Base-by-base conservation (phyloP, 2,113 vertebrate genomes). In the Acrocephalus kingi region DNA sequence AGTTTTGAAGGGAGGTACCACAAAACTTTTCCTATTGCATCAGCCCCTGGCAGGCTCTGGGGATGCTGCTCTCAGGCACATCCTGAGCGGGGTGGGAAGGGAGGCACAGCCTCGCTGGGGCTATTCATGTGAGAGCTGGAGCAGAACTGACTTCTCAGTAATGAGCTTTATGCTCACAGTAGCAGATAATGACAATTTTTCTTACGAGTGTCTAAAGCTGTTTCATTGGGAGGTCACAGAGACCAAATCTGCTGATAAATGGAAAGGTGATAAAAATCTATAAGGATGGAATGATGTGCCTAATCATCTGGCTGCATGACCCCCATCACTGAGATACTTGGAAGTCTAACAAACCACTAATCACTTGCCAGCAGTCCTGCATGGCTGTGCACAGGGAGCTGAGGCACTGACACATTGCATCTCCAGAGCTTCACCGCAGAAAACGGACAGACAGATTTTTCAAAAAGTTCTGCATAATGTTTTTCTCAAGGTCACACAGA, bases 191-290 rank as follows among this genome's bases (percentile, higher is more conserved):
- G 79, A 94, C 87, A 84, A 61, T 84, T 96, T 93, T 94, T 94
- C 93, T 91, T 83, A 71, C 1, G 11, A 84, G 48, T 90, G 55
- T 76, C 83, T 93, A 68, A 91, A 89, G 78, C 71, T 85, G 64
- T 90, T 95, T 92, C 85, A 56, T 39, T 56, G 73, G 30, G 85
- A 92, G 79, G 92, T 92, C 80, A 88, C 51, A 89, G 79, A 81
- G 83, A 77, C 56, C 79, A 95, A 93, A 96, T 86, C 72, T 4
- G 2, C 48, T 55, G 88, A 94, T 84, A 95, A 97, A 84, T 82
- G 68, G 85, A 80, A 90, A 78, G 82, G 76, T 92, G 92, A 96
- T 89, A 95, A 94, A 88, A 96, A 96, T 90, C 92, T 92, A 16
- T 89, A 72, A 96, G 90, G 90, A 88, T 68, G 76, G 64, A 90